These are phyloP conservation scores for Oreochromis grahami DNA, from an alignment of 2,797 vertebrate species.

Conservation along the genomic window DNA sequence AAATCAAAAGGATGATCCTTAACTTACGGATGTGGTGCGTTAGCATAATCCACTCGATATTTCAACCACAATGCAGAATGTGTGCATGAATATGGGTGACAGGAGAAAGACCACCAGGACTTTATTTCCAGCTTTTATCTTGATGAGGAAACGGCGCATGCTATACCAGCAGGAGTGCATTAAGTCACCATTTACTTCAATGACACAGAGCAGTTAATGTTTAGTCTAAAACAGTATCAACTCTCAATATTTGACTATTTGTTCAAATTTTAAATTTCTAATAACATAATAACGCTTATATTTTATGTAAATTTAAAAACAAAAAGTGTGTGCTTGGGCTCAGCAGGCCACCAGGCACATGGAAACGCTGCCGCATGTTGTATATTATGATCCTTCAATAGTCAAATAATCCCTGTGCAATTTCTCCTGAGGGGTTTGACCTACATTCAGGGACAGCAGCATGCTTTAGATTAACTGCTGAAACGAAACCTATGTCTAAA, in stretches of 20 bases:
- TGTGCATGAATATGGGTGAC: neutral
- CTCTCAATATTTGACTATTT: neutral
- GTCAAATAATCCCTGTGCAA: neutral
- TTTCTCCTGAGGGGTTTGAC: constrained; percentile 30
- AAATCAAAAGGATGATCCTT: neutral
- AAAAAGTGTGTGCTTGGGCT: neutral
- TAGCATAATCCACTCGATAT: neutral
- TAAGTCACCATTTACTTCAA: neutral
- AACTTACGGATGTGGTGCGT: neutral
- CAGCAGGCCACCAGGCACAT: neutral
- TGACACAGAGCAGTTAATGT: neutral
- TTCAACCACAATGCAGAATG: neutral
- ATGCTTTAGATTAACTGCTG: constrained; percentile 24
- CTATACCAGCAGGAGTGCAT: neutral
- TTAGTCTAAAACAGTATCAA: neutral
- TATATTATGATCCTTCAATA: neutral
- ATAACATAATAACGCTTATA: neutral
- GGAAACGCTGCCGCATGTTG: neutral
- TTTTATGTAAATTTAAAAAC: neutral
- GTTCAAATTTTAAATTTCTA: neutral
- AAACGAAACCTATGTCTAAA: neutral
- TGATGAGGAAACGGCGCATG: neutral
- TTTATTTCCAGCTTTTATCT: neutral
- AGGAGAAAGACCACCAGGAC: neutral
- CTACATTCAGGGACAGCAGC: constrained; percentile 36